Evolutionary conservation across 2,888 invertebrate genomes (phyloP).

Genomic region (Xanthia togata): DNA sequence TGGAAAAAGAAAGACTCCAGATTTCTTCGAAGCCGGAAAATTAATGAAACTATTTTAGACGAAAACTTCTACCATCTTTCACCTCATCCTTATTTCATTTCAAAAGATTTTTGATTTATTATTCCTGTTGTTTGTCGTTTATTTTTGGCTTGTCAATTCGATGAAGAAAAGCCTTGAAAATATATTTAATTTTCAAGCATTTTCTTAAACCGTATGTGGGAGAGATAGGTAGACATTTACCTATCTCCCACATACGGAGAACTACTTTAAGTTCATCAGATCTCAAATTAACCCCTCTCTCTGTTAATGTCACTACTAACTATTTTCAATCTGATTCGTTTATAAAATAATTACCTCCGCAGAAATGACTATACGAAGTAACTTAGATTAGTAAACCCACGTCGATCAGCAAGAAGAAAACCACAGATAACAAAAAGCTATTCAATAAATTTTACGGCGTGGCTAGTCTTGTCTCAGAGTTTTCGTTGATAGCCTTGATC

Average conservation of each 20-base stretch:
- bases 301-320: background rate
- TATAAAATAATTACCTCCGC: background rate
- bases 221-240: too few relatives aligned
- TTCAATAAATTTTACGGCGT: slow-evolving; percentile 42
- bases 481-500: background rate
- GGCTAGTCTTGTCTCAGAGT: background rate
- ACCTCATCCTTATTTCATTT: too few relatives aligned
- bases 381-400: slow-evolving; percentile 22
- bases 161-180: too few relatives aligned
- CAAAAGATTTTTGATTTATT: too few relatives aligned
- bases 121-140: too few relatives aligned
- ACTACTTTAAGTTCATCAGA: background rate
- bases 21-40: background rate
- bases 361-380: slow-evolving; percentile 3
- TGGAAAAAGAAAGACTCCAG: background rate
- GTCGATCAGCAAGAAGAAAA: slow-evolving; percentile 5
- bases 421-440: slow-evolving; percentile 31
- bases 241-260: too few relatives aligned
- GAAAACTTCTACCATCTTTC: background rate
- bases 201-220: too few relatives aligned
- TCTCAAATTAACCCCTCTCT: background rate
- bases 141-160: too few relatives aligned
- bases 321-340: too few relatives aligned
- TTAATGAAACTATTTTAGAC: background rate
- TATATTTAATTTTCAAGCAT: too few relatives aligned